phyloP scores from a whole-genome alignment of 1,140 invertebrate genomes.

The Drosophila erecta region DNA sequence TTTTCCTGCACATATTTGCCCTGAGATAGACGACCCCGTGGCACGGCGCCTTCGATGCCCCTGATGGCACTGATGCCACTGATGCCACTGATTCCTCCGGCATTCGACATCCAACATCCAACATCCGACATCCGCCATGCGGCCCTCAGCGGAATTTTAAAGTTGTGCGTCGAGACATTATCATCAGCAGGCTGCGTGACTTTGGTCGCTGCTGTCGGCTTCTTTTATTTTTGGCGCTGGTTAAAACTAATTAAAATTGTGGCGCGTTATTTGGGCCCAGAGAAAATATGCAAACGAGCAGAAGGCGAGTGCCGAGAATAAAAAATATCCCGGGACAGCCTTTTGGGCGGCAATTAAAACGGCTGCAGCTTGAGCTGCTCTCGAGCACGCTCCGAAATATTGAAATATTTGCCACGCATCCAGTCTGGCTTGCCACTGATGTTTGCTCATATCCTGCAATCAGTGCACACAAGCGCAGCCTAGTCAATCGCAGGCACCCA shows the following conservation, averaged over 20 bases:
- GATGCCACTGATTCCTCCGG: not conserved
- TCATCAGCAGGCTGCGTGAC: constrained; percentile 48
- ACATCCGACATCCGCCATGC: no score
- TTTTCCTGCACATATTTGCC: constrained; percentile 49
- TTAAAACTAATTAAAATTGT: constrained; percentile 70
- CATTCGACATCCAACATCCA: not conserved
- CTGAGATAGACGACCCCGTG: constrained; percentile 11
- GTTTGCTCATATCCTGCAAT: constrained; percentile 61
- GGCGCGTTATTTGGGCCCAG: constrained; percentile 17
- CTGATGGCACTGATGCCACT: not conserved
- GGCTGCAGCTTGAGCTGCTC: constrained; percentile 32
- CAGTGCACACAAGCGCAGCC: constrained; percentile 23
- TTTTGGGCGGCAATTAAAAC: constrained; percentile 66
- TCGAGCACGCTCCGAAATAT: constrained; percentile 60
- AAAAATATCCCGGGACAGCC: constrained; percentile 31
- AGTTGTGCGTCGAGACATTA: constrained; percentile 13
- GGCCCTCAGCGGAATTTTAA: constrained; percentile 42
- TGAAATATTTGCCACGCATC: constrained; percentile 53
- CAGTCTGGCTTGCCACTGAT: constrained; percentile 28
- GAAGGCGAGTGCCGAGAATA: not conserved
- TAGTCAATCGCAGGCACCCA: not conserved
- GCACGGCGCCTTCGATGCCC: not conserved
- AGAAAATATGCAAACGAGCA: constrained; percentile 41
- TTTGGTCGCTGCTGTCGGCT: constrained; percentile 56
- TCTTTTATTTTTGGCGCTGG: constrained; percentile 31